Base-by-base conservation (phyloP, 2,797 vertebrate genomes). In the Peromyscus eremicus region DNA sequence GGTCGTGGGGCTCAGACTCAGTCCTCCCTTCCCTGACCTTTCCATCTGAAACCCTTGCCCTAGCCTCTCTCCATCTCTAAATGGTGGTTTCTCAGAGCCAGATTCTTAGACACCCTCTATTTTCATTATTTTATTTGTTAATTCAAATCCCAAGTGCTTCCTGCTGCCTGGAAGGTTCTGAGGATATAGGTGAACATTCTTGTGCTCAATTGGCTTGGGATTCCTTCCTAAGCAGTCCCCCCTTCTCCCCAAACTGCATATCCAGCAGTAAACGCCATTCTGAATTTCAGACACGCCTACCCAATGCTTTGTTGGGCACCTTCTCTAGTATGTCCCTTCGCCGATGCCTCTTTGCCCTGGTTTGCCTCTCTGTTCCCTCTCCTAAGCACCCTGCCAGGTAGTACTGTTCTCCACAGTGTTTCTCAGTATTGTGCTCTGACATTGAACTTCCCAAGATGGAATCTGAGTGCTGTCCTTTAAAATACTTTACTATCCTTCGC, bases 141-240 rank as follows among this genome's bases (percentile, higher is more conserved):
- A 89, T 90, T 95, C 85, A 95, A 83, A 88, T 76, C 55, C 9
- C 57, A 70, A 66, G 43, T 68, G 57, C 17, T 94, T 81, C 70
- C 37, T 73, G 64, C 10, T 49, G 64, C 68, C 27, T 43, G 37
- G 70, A 92, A 25, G 73, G n/a, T 46, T n/a, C 29, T 43, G 16
- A 46, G 19, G 23, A 80, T 14, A 77, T 6, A 70, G 91, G 79
- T 70, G 80, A 90, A 89, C 14, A 76, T 84, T 57, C 40, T 40
- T 77, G 84, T n/a, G 13, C 70, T 92, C 68, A 46, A 43, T 85
- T 19, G 6, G 46, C 11, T 57, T 52, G 37, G n/a, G 83, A 34
- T 55, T 76, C 37, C 25, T 76, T 93, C n/a, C 46, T 80, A 77
- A 84, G 70, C 57, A 81, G 73, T 87, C 55, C 83, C 23, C 60